Evolutionary conservation across 2,888 invertebrate species (phyloP).

Genomic region (Andrena praecox): DNA sequence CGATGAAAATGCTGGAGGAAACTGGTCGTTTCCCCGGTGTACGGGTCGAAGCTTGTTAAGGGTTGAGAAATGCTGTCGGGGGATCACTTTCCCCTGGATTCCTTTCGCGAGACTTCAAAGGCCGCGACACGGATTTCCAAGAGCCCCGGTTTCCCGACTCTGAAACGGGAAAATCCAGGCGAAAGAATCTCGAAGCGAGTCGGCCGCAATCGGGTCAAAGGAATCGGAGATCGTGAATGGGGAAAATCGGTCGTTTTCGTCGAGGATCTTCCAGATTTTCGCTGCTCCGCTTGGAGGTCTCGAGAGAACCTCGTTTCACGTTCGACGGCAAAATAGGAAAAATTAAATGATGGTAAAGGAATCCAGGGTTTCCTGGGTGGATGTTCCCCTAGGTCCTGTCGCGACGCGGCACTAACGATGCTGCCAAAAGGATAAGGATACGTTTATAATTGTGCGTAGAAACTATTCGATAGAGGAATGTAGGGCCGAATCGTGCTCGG

Average conservation of each 20-base stretch:
- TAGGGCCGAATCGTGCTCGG: slow-evolving; percentile 43
- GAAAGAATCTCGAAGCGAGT: no score
- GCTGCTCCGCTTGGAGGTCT: neutral
- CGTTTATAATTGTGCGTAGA: slow-evolving; percentile 52
- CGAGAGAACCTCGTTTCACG: no score
- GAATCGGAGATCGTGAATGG: neutral
- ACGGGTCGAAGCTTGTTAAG: slow-evolving; percentile 11
- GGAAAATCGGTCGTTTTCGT: neutral
- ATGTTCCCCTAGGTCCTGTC: neutral
- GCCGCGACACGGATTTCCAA: neutral
- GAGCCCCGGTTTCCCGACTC: neutral
- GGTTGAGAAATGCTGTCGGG: slow-evolving; percentile 9
- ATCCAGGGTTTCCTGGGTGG: neutral
- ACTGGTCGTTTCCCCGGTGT: neutral
- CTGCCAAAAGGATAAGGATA: slow-evolving; percentile 44
- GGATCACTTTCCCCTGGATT: slow-evolving; percentile 37
- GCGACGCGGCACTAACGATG: slow-evolving; percentile 38
- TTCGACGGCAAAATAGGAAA: no score
- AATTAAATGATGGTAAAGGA: no score
- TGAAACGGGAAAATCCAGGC: neutral
- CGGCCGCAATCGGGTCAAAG: neutral
- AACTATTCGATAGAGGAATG: slow-evolving; percentile 44
- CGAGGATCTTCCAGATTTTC: neutral
- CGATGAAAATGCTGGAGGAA: neutral
- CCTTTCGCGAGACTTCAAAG: neutral